These are phyloP conservation scores for Liasis olivaceus DNA, from an alignment of 2,797 vertebrate genomes.

Conservation along the genomic window DNA sequence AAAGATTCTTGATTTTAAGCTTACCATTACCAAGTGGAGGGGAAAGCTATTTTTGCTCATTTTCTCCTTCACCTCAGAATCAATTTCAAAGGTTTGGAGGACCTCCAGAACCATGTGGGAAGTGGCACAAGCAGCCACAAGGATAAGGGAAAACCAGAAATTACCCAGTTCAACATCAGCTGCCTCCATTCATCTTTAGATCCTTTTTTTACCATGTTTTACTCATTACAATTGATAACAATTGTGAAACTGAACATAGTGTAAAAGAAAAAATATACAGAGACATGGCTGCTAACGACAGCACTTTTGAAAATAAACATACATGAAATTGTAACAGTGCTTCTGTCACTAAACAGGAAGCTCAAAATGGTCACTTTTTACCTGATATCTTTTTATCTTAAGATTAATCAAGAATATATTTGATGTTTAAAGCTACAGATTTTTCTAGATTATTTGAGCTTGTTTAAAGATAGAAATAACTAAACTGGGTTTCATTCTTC, in stretches of 20 bases:
- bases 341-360: background rate
- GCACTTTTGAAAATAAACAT: slow-evolving; percentile 49
- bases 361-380: background rate
- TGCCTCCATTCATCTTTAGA: background rate
- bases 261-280: background rate
- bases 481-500: background rate
- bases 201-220: background rate
- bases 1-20: background rate
- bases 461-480: background rate
- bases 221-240: background rate
- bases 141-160: background rate
- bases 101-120: background rate
- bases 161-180: background rate
- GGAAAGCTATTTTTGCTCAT: background rate
- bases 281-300: slow-evolving; percentile 26
- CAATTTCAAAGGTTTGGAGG: background rate
- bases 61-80: background rate
- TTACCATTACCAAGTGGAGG: background rate
- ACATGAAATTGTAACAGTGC: slow-evolving; percentile 43
- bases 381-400: background rate
- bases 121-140: background rate
- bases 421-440: background rate
- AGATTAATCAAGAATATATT: background rate
- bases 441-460: background rate
- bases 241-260: background rate